Evolutionary conservation across 2,888 invertebrate species (phyloP).

Genomic region (Metacarcinus magister): DNA sequence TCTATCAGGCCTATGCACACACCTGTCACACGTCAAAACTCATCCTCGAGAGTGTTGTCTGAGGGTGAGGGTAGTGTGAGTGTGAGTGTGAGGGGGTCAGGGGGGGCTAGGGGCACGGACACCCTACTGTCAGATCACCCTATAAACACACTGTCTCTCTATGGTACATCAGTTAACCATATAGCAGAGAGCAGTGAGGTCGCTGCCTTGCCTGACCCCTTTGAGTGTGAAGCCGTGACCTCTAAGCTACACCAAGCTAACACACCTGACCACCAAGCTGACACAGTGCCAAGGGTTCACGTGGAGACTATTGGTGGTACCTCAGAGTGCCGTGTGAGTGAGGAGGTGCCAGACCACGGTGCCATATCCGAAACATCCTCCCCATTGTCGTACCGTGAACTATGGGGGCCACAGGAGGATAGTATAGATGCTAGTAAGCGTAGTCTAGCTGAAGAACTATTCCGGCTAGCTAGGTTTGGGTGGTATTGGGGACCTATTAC

Average conservation of each 20-base stretch:
- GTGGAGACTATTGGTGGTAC: constrained; percentile 55
- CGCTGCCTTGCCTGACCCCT: neutral
- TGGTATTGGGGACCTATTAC: constrained; percentile 82
- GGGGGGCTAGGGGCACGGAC: neutral
- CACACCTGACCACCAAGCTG: neutral
- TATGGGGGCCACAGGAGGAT: constrained; percentile 66
- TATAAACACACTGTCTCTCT: constrained; percentile 50
- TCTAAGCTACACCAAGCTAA: too few species aligned
- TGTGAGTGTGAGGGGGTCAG: neutral
- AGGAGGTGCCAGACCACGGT: constrained; percentile 50
- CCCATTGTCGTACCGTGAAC: constrained; percentile 66
- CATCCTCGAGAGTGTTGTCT: constrained; percentile 71
- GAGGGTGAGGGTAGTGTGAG: constrained; percentile 55
- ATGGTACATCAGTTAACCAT: constrained; percentile 11
- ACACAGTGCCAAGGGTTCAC: constrained; percentile 56
- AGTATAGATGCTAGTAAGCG: constrained; percentile 73
- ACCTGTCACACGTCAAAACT: constrained; percentile 67
- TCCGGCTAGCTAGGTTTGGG: constrained; percentile 76
- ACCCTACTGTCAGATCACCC: neutral
- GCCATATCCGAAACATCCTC: constrained; percentile 77
- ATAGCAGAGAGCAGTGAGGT: constrained; percentile 8
- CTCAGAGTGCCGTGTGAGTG: neutral
- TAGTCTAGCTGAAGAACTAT: constrained; percentile 77
- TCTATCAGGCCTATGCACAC: constrained; percentile 75
- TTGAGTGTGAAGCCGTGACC: neutral